Base-by-base conservation (phyloP, 2,888 invertebrate species). In the Dicycla oo region DNA sequence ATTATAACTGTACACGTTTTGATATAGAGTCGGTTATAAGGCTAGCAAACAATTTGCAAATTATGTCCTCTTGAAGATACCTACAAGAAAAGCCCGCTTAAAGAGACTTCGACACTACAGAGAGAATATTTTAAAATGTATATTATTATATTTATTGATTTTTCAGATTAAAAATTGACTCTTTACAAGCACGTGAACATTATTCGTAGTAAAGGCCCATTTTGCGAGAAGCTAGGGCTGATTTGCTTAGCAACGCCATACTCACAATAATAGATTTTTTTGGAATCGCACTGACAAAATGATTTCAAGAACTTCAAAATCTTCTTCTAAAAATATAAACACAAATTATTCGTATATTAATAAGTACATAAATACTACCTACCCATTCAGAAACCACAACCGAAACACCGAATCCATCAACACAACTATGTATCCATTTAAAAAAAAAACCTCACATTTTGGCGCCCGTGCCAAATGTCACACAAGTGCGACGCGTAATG, bases 401-500 rank as follows among this genome's bases (percentile, higher is more conserved):
- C 18, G 7, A 26, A 20, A 47, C 30, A 43, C 2, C 2, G 11
- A 57, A 70, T 23, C 56, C 43, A 66, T 81, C 68, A 66, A 64
- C 65, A 72, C 23, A 62, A 69, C 69, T 81, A 68, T 61, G 58
- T 34, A 63, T 8, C 58, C 11, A 77, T 49, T 73, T 78, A 43
- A 63, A 76, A 74, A n/a, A 78, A 79, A 80, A 74, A 53, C 58
- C 74, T 61, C 23, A 64, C 67, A 73, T 64, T 70, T 80, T 76
- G 73, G 81, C 78, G 74, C 79, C 72, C 81, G 82, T 79, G 83
- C 80, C 83, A 87, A 88, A 89, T 88, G 86, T 84, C 86, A 83
- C 83, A 86, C 84, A 82, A 81, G 79, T 85, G 78, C 78, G 75
- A 73, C 66, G 62, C 71, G 71, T 84, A 86, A 86, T 86, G 85